phyloP scores from a whole-genome alignment of 2,113 vertebrate species.

The Catharus fuscescens region DNA sequence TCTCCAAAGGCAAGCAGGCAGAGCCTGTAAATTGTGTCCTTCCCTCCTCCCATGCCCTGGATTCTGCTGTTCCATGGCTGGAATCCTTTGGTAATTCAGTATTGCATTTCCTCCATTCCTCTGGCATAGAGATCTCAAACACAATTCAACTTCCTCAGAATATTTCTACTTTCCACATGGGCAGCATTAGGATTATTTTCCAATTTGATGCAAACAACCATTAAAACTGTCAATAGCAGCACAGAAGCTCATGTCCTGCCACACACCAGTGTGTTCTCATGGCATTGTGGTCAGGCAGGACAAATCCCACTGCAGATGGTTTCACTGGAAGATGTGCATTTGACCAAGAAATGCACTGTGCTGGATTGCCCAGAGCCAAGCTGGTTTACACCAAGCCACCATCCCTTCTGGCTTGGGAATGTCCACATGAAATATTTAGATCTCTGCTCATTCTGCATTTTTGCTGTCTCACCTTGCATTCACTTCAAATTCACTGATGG shows the following conservation, averaged over 20 bases:
- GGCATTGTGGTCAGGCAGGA: conserved; percentile 18
- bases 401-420: not conserved
- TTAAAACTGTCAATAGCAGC: not conserved
- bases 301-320: conserved; percentile 25
- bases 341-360: not conserved
- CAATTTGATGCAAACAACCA: not conserved
- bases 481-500: not conserved
- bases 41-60: not conserved
- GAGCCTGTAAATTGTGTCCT: not conserved
- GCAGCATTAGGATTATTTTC: not conserved
- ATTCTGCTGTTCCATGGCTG: not conserved
- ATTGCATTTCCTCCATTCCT: not conserved
- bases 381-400: not conserved
- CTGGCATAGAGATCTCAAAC: rapidly evolving
- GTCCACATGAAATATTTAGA: not conserved
- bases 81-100: not conserved
- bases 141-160: not conserved
- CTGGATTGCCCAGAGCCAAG: not conserved
- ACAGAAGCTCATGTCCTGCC: not conserved
- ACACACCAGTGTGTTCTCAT: not conserved
- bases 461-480: not conserved
- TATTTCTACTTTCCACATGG: not conserved
- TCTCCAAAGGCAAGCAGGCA: not conserved
- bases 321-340: not conserved
- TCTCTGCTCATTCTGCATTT: not conserved